These are phyloP conservation scores for Cherax quadricarinatus DNA, from an alignment of 1,140 invertebrate genomes.

Conservation along the genomic window DNA sequence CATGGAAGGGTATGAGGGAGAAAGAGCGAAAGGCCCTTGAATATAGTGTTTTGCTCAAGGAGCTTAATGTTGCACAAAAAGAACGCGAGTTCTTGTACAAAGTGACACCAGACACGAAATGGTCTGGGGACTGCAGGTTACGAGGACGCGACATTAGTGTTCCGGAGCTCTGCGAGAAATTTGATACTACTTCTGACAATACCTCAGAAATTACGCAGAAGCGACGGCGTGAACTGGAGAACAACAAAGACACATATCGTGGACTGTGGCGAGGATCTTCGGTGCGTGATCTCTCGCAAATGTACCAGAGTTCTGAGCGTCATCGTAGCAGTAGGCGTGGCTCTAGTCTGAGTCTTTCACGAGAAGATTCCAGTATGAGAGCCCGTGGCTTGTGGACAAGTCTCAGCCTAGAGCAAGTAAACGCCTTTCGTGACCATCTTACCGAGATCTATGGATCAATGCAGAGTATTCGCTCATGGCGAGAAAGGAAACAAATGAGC, in stretches of 20 bases:
- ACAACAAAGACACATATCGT: constrained; percentile 67
- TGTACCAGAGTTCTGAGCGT: constrained; percentile 61
- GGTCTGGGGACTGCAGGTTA: constrained; percentile 84
- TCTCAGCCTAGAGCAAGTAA: constrained; percentile 89
- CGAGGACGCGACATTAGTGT: constrained; percentile 90
- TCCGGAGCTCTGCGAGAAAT: constrained; percentile 82
- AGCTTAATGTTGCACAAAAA: constrained; percentile 86
- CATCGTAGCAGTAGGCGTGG: constrained; percentile 57
- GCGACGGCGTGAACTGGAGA: constrained; percentile 52
- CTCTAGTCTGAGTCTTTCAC: constrained; percentile 68
- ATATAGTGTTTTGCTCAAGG: constrained; percentile 85
- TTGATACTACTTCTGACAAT: constrained; percentile 48
- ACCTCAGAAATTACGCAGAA: constrained; percentile 57
- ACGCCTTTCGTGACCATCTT: constrained; percentile 87
- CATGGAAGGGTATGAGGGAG: constrained; percentile 88
- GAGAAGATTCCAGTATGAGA: constrained; percentile 66
- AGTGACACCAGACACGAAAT: constrained; percentile 82
- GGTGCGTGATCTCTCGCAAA: constrained; percentile 64
- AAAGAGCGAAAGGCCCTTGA: constrained; percentile 90
- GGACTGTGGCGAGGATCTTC: constrained; percentile 72
- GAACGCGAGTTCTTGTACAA: constrained; percentile 90
- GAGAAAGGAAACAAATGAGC: constrained; percentile 75
- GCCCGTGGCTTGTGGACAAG: constrained; percentile 83
- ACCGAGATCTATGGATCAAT: constrained; percentile 87
- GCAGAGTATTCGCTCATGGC: constrained; percentile 76